These are phyloP conservation scores for Gastrophysa polygoni DNA, from an alignment of 2,888 invertebrate genomes.

Conservation along the genomic window DNA sequence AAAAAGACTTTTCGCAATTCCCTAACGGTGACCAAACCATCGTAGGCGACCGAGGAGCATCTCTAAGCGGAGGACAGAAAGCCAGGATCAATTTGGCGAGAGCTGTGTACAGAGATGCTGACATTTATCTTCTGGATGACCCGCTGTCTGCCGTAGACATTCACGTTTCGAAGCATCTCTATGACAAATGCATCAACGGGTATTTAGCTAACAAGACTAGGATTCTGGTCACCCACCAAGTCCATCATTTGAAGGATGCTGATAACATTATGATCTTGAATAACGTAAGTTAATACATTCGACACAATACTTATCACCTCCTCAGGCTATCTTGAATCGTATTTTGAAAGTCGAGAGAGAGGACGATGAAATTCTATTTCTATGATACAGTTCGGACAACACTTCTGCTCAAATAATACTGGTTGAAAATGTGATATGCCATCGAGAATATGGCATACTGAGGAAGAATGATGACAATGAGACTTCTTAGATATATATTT, in stretches of 20 bases:
- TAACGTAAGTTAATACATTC: constrained; percentile 58
- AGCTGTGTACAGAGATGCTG: constrained; percentile 73
- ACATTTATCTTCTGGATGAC: constrained; percentile 83
- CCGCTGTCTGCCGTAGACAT: constrained; percentile 87
- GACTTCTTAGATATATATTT: no score
- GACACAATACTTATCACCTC: neutral
- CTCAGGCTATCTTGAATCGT: no score
- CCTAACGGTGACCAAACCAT: constrained; percentile 74
- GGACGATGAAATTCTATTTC: no score
- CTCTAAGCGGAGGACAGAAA: constrained; percentile 82
- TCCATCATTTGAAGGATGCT: constrained; percentile 76
- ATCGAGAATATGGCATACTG: no score
- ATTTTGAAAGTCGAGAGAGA: no score
- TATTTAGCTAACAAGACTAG: constrained; percentile 71
- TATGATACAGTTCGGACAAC: no score
- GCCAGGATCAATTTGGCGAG: constrained; percentile 74
- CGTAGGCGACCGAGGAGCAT: constrained; percentile 81
- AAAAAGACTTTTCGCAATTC: constrained; percentile 76
- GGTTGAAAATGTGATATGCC: no score
- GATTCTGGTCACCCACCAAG: constrained; percentile 84
- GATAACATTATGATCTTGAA: constrained; percentile 70
- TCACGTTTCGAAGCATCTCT: constrained; percentile 78
- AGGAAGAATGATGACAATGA: no score
- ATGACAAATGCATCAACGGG: constrained; percentile 76
- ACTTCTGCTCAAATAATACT: no score